Evolutionary conservation across 2,113 vertebrate species (phyloP), one percentile per base, ranked within the genome.

Genomic region (Gila orcuttii): DNA sequence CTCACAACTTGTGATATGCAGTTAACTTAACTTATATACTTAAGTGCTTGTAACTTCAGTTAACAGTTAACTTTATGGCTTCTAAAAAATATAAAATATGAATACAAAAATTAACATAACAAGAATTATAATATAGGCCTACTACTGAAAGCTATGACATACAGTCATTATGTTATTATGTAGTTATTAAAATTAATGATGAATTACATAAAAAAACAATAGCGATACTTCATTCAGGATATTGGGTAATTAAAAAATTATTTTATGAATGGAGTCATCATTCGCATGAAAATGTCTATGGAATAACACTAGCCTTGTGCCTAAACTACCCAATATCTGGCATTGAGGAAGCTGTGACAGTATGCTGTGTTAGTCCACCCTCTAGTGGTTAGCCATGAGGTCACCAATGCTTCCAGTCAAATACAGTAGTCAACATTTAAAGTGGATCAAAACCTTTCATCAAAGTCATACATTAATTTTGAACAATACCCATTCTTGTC

Each of bases 351-450:
- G 47, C 64, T 9, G 19, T 39, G 68, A 60, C 39, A 50, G 66
- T 91, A 31, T 71, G 79, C 86, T 89, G 83, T 93, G 90, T 90
- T 92, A 77, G 91, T 90, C 91, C 92, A 89, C 79, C 94, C 90
- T 92, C 95, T 95, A 87, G 89, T 95, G 95, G 91, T 80, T 31
- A 50, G 75, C 85, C 85, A n/a, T 87, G 85, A 86, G 74, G 3
- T 25, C 68, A 36, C 33, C 23, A 73, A 59, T 19, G 39, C 45
- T 12, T 68, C 13, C 79, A 66, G 21, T 8, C n/a, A 21, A 31
- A 28, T 19, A 36, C 6, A 42, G 39, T 42, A 42, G 39, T 8
- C 39, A 42, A 42, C 39, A 42, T 42, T 42, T 42, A 42, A 9
- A 42, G 42, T 42, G 8, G 9, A 9, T 42, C 42, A 42, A 42